Base-by-base conservation (phyloP, 2,888 invertebrate species). In the Diaperis boleti region DNA sequence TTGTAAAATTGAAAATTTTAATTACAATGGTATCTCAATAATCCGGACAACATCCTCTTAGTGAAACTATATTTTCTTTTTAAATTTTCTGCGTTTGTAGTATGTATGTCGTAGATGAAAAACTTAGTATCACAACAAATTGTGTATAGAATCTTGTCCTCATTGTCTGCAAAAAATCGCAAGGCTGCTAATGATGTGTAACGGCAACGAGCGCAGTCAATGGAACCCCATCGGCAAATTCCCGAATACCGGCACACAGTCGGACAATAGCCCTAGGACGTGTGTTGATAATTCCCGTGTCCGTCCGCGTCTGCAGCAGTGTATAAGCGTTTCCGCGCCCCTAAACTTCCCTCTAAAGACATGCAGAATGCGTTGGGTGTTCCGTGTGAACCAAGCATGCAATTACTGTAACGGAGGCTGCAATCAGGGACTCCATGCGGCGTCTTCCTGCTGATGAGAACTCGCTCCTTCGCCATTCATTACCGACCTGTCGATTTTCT, bases 401-500 rank as follows among this genome's bases (percentile, higher is more conserved):
- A 79, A 79, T 79, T 79, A 79, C 69, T 77, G 79, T 79, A 79
- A 80, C 79, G 76, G 77, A 79, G 75, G 77, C 77, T 72, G 68
- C 72, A 79, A 79, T 79, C 78, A 75, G 69, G 59, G 73, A 64
- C 72, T 56, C 65, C 76, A 74, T 66, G 68, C 62, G 62, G 72
- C 60, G 73, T 67, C 69, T 70, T 71, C 74, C 74, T 70, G 78
- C 78, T 78, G 78, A 69, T 78, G 78, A 78, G 78, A 78, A 78
- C 29, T 26, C 42, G 62, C 62, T 62, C 62, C 65, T 62, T 22
- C n/a, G n/a, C 59, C 22, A 15, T 59, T 50, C 55, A 64, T 65
- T 59, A 49, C 57, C 61, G 64, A 61, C 68, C 73, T 72, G 74
- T 74, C 72, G 70, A 72, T 72, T 72, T 68, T 64, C 71, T 70